These are phyloP conservation scores for Semaprochilodus insignis DNA, from an alignment of 2,797 vertebrate species.

Conservation along the genomic window DNA sequence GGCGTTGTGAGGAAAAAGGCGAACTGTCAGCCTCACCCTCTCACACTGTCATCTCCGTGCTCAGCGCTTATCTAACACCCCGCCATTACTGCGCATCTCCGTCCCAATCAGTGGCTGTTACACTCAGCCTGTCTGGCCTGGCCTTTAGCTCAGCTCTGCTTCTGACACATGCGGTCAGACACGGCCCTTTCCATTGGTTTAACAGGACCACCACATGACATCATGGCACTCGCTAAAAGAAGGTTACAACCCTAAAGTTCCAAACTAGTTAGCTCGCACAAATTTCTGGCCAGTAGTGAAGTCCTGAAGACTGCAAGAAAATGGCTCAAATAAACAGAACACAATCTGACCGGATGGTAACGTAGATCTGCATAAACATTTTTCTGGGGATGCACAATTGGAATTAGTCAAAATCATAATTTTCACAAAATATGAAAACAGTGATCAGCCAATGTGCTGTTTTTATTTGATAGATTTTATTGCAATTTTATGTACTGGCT, in stretches of 20 bases:
- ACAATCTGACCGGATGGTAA: too few relatives aligned
- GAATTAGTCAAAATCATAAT: too few relatives aligned
- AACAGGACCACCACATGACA: not conserved
- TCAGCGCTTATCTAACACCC: constrained; percentile 26
- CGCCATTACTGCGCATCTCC: constrained; percentile 22
- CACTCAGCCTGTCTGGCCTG: constrained; percentile 6
- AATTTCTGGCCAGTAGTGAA: too few relatives aligned
- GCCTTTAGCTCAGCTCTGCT: constrained; percentile 15
- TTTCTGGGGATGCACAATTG: too few relatives aligned
- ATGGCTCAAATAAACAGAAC: too few relatives aligned
- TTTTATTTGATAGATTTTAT: too few relatives aligned
- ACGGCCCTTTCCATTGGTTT: not conserved
- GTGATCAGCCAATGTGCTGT: too few relatives aligned
- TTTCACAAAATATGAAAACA: too few relatives aligned
- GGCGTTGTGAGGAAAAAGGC: constrained; percentile 2
- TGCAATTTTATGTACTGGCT: too few relatives aligned
- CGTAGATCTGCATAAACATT: too few relatives aligned
- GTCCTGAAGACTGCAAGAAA: too few relatives aligned
- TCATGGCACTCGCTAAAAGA: not conserved
- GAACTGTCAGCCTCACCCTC: constrained; percentile 17
- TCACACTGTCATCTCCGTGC: constrained; percentile 32
- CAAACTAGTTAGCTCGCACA: not conserved
- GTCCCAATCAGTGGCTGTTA: not conserved
- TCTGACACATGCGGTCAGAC: constrained; percentile 8
- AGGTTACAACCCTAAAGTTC: not conserved